phyloP scores from a whole-genome alignment of 1,140 invertebrate genomes.

The Notospermus geniculatus region DNA sequence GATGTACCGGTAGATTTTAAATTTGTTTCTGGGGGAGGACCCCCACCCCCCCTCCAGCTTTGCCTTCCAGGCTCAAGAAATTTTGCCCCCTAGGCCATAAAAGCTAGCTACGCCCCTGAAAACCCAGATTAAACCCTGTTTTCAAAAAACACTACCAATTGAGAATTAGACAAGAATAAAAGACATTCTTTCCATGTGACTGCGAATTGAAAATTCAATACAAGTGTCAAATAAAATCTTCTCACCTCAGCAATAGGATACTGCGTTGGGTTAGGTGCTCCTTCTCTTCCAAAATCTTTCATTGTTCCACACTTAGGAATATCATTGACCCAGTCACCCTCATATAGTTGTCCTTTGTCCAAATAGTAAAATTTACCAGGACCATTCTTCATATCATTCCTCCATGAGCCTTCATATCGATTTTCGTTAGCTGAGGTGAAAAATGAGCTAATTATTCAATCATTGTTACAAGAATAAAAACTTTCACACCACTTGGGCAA shows the following conservation, averaged over 20 bases:
- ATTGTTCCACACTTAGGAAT: constrained; percentile 55
- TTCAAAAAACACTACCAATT: background rate
- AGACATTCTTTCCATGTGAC: background rate
- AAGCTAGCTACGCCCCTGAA: too few species aligned
- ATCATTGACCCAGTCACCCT: constrained; percentile 57
- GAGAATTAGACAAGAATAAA: background rate
- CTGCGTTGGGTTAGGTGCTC: constrained; percentile 50
- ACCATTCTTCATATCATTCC: constrained; percentile 56
- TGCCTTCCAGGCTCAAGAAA: too few species aligned
- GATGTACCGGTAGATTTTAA: too few species aligned
- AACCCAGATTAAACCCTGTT: too few species aligned
- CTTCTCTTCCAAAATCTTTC: constrained; percentile 53
- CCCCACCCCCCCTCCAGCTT: too few species aligned
- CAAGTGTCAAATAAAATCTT: background rate
- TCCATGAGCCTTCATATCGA: constrained; percentile 56
- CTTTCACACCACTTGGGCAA: too few species aligned
- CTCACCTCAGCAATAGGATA: constrained; percentile 55
- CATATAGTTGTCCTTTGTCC: constrained; percentile 53
- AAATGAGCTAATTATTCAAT: too few species aligned
- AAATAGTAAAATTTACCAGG: constrained; percentile 56
- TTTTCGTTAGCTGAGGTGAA: constrained; percentile 54
- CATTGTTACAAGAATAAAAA: too few species aligned
- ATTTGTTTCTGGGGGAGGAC: too few species aligned
- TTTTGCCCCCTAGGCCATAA: too few species aligned
- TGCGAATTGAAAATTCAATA: background rate